Evolutionary conservation across 1,140 invertebrate genomes (phyloP).

Genomic region (Dryas iulia): DNA sequence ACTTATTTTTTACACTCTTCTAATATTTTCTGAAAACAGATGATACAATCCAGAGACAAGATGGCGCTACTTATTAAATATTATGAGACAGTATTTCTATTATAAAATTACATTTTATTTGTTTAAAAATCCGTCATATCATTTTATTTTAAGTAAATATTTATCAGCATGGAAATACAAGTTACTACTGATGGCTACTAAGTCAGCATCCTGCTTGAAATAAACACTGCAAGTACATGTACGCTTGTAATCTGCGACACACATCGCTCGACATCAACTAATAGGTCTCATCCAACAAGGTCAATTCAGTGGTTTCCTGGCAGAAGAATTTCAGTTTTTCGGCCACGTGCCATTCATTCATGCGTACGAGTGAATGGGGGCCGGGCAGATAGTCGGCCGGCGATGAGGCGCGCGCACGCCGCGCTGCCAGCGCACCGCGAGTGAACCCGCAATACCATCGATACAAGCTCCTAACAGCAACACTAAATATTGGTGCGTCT

Average conservation of each 20-base stretch:
- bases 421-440: constrained; percentile 55
- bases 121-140: too few species aligned
- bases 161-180: too few species aligned
- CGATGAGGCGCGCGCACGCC: constrained; percentile 56
- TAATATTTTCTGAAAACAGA: too few species aligned
- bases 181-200: too few species aligned
- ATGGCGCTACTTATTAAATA: too few species aligned
- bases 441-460: constrained; percentile 32
- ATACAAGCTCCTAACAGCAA: constrained; percentile 24
- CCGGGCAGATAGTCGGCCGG: constrained; percentile 54
- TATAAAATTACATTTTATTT: too few species aligned
- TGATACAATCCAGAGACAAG: too few species aligned
- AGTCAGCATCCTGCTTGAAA: too few species aligned
- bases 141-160: too few species aligned
- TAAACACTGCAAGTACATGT: background rate
- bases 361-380: constrained; percentile 63
- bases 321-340: constrained; percentile 60
- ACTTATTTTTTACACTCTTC: too few species aligned
- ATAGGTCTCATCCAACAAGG: constrained; percentile 41
- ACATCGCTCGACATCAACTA: constrained; percentile 22
- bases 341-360: constrained; percentile 69
- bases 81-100: too few species aligned
- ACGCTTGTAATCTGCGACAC: constrained; percentile 1
- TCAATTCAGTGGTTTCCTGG: constrained; percentile 46
- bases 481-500: constrained; percentile 63